Conservation (phyloP, 2,888 invertebrate species). For the Polyommatus iphigenia region DNA sequence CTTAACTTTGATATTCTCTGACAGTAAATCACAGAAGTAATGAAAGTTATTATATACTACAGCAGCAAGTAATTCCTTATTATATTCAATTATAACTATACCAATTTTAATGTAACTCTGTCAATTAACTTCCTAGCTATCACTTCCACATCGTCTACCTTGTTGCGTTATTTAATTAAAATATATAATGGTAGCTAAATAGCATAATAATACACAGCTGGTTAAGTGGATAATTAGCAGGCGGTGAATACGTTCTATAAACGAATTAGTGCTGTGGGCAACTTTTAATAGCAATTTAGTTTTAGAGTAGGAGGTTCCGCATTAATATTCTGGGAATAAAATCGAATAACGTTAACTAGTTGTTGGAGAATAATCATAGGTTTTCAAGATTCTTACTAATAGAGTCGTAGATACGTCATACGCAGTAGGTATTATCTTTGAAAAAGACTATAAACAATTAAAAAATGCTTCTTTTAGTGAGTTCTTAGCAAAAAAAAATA, state of each 20-base stretch:
- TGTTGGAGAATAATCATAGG: no score
- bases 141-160: background rate
- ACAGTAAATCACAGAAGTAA: background rate
- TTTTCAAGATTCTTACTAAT: no score
- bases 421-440: no score
- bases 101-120: background rate
- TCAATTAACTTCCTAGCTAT: background rate
- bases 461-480: no score
- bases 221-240: slow-evolving; percentile 6
- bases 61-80: background rate
- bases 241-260: slow-evolving; percentile 13
- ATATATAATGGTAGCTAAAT: background rate
- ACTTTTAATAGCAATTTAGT: slow-evolving; percentile 17
- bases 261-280: slow-evolving; percentile 17
- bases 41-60: background rate
- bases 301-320: background rate
- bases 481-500: no score
- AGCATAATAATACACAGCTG: slow-evolving; percentile 24
- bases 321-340: background rate
- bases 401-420: no score
- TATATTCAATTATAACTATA: background rate
- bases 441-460: no score
- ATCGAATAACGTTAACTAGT: background rate
- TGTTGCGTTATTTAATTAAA: slow-evolving; percentile 13
- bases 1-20: background rate